These are phyloP conservation scores for Seriola dumerili DNA, from an alignment of 2,113 vertebrate species.

Conservation along the genomic window DNA sequence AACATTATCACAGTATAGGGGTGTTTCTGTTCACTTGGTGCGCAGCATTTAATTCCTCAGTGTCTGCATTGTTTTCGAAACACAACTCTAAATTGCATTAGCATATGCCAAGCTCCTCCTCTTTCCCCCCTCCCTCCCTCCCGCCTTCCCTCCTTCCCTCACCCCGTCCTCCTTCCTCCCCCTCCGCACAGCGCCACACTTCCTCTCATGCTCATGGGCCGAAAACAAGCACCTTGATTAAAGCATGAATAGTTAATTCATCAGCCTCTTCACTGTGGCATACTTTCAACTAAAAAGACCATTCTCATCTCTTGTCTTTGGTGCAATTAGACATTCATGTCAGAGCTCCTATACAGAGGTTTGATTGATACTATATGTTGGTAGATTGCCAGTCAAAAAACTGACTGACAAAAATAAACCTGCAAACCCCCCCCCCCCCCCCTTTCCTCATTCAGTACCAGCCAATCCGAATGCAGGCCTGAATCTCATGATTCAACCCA, in stretches of 20 bases:
- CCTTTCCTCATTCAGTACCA: slow-evolving; percentile 66
- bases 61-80: slow-evolving; percentile 76
- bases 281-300: slow-evolving; percentile 83
- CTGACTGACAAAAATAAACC: slow-evolving; percentile 73
- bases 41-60: slow-evolving; percentile 55
- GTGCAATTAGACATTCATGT: slow-evolving; percentile 86
- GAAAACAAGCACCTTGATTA: slow-evolving; percentile 89
- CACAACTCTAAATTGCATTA: slow-evolving; percentile 83
- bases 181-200: slow-evolving; percentile 55
- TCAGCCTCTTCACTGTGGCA: slow-evolving; percentile 80
- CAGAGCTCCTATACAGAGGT: slow-evolving; percentile 79
- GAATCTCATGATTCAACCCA: slow-evolving; percentile 56
- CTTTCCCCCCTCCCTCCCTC: slow-evolving; percentile 17
- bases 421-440: slow-evolving; percentile 36
- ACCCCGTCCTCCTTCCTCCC: slow-evolving; percentile 23
- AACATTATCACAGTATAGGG: neutral
- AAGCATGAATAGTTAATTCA: slow-evolving; percentile 87
- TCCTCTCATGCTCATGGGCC: slow-evolving; percentile 79
- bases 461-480: slow-evolving; percentile 59
- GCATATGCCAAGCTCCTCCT: slow-evolving; percentile 79
- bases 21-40: slow-evolving; percentile 1
- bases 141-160: slow-evolving; percentile 12
- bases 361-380: slow-evolving; percentile 84
- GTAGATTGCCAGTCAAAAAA: slow-evolving; percentile 80
- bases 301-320: slow-evolving; percentile 84